Evolutionary conservation across 2,113 vertebrate species (phyloP).

Genomic region (Ceyx margarethae): DNA sequence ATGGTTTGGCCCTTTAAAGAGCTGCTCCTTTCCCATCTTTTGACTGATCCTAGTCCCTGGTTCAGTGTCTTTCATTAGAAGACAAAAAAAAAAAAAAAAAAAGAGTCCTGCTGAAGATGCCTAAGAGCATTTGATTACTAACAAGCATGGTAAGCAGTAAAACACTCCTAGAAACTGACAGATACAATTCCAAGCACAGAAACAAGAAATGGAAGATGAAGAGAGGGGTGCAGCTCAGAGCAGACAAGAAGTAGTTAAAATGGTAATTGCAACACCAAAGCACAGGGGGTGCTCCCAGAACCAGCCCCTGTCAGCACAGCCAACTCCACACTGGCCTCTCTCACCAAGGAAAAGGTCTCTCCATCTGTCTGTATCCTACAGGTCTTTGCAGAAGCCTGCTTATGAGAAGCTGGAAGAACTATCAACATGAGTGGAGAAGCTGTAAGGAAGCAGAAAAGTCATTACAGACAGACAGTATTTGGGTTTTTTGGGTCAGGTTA

Average conservation of each 20-base stretch:
- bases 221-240: not conserved
- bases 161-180: not conserved
- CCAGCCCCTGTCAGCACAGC: not conserved
- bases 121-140: not conserved
- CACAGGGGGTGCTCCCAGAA: not conserved
- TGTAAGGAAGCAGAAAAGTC: not conserved
- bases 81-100: not conserved
- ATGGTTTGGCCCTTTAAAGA: not conserved
- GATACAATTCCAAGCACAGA: not conserved
- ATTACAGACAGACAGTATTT: not conserved
- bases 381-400: not conserved
- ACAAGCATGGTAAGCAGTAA: not conserved
- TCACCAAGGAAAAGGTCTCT: not conserved
- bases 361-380: not conserved
- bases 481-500: not conserved
- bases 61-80: not conserved
- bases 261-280: rapidly evolving
- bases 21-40: not conserved
- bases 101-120: not conserved
- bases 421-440: not conserved
- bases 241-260: rapidly evolving
- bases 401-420: not conserved
- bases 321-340: not conserved
- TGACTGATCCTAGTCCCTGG: not conserved
- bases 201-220: not conserved